phyloP scores from a whole-genome alignment of 2,888 invertebrate species.

The Troilus luridus region DNA sequence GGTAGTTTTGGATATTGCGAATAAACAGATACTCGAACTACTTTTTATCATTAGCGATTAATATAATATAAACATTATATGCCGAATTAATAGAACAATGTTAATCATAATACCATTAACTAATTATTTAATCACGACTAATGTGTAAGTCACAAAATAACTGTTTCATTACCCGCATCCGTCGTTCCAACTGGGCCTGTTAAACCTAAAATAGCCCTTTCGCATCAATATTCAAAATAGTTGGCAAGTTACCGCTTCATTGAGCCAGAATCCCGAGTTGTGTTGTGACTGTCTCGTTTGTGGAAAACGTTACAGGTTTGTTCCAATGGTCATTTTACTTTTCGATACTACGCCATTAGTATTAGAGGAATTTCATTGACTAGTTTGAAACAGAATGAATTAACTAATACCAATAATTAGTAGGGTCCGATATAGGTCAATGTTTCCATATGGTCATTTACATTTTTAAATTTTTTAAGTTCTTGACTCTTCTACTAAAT shows the following conservation, averaged over 20 bases:
- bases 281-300: not conserved
- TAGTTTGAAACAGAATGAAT: not conserved
- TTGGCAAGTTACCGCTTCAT: not conserved
- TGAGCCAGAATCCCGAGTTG: not conserved
- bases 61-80: not conserved
- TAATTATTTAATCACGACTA: not conserved
- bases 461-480: not conserved
- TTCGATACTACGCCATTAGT: not conserved
- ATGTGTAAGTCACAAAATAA: constrained; percentile 15
- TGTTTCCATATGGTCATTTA: not conserved
- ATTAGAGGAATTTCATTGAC: not conserved
- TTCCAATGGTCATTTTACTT: not conserved
- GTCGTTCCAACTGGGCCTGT: not conserved
- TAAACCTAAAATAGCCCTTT: constrained; percentile 2
- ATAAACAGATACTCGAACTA: not conserved
- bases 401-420: not conserved
- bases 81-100: not conserved
- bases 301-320: not conserved
- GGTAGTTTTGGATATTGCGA: not conserved
- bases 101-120: not conserved
- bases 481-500: too few species aligned
- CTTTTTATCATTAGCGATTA: not conserved
- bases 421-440: not conserved
- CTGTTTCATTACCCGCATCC: not conserved
- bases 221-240: constrained; percentile 13